Percentiles rank a stretch among this genome's conserved stretches.
Conservation (phyloP, 2,113 vertebrate genomes). For the Narcine bancroftii region DNA sequence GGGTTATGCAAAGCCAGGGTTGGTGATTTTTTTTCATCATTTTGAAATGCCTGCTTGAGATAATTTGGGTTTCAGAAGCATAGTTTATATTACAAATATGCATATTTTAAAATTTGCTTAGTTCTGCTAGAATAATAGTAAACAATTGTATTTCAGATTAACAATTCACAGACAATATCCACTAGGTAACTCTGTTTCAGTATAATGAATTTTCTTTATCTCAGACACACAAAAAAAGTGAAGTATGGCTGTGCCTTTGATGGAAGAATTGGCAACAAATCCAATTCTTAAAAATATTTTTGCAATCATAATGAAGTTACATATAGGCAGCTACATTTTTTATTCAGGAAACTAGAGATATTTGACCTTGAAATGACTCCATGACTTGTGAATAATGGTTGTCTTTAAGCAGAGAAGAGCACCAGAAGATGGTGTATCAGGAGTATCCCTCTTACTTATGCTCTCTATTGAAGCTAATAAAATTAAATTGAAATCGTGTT, state of each 20-base stretch:
- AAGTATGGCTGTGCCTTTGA: background rate
- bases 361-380: background rate
- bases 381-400: background rate
- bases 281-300: background rate
- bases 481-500: background rate
- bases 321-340: background rate
- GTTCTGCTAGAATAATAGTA: background rate
- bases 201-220: background rate
- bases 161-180: background rate
- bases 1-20: too few species aligned
- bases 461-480: conserved; percentile 11
- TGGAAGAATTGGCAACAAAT: background rate
- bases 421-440: background rate
- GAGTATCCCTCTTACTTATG: background rate
- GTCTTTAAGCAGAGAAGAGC: background rate
- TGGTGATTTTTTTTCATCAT: too few species aligned
- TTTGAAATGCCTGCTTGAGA: too few species aligned
- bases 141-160: background rate
- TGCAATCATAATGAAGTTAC: background rate
- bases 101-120: background rate
- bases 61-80: background rate
- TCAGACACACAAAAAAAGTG: background rate
- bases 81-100: background rate
- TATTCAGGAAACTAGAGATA: background rate
- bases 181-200: background rate